Evolutionary conservation across 2,797 vertebrate species (phyloP), one percentile per base, ranked within the genome.

Genomic region (Peromyscus nudipes): DNA sequence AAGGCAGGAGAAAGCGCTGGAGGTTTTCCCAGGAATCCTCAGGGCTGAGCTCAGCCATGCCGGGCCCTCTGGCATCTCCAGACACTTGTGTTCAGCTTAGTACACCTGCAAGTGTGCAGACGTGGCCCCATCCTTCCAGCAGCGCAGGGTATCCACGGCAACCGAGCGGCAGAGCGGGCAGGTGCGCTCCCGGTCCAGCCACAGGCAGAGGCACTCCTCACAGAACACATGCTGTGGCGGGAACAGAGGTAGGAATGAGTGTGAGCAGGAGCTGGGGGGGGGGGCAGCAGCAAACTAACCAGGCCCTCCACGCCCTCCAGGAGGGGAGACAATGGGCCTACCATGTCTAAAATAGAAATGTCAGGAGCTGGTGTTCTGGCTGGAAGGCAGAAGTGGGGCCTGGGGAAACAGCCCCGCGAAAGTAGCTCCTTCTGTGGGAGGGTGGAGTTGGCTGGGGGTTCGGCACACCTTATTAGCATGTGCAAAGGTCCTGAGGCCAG

Each of bases 51-150:
- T 65, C 13, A 3, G 34, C 3, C 13, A 13, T 1, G 1, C 43
- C 2, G 91, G 25, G 34, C 23, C 46, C 43, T 25, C 52, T 0
- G 0, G 34, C 12, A 1, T 43, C 82, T 57, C 34, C 1, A 27
- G 31, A 64, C 0, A 31, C 40, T 29, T 40, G 34, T 0, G 0
- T 1, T 11, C 62, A 4, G 12, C 52, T 97, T 98, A 99, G 97
- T 99, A 99, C 96, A 99, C 99, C 98, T 99, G 99, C 98, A 99
- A 99, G 97, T 99, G 99, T 65, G 99, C 99, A 0, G 99, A 99
- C 1, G 99, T 99, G 98, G 99, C 99, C 75, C 99, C 99, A 0
- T 99, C 99, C 97, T 99, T 99, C 99, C 99, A 99, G 99, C 99
- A 99, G 34, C 99, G 99, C 95, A 99, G 98, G 0, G 99, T 99